These are phyloP conservation scores for Trachelus troglodyta DNA, from an alignment of 2,888 invertebrate genomes.

Conservation along the genomic window DNA sequence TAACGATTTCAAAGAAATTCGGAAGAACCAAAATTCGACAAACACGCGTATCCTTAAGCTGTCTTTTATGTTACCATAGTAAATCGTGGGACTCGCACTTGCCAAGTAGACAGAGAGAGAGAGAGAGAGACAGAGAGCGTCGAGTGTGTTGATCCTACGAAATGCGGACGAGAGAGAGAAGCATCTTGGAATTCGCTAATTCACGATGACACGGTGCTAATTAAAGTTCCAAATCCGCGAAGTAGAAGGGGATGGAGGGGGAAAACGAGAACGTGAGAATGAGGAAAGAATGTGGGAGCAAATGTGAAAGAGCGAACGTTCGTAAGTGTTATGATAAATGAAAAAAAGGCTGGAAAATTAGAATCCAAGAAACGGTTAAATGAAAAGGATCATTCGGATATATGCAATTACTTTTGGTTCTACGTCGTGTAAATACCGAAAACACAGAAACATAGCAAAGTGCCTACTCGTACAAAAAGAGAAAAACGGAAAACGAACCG, in stretches of 20 bases:
- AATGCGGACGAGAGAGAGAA: constrained; percentile 3
- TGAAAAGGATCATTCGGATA: constrained; percentile 22
- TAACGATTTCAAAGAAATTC: constrained; percentile 17
- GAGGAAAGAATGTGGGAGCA: constrained; percentile 7
- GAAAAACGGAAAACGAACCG: constrained; percentile 24
- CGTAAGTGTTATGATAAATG: too few species aligned
- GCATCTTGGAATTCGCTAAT: constrained; percentile 17
- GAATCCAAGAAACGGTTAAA: constrained; percentile 21
- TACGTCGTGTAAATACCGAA: constrained; percentile 23
- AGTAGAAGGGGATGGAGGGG: constrained; percentile 11
- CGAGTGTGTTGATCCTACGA: too few species aligned
- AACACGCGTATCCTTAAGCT: too few species aligned
- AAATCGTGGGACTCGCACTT: too few species aligned
- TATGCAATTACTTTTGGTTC: constrained; percentile 26
- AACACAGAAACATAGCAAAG: constrained; percentile 58
- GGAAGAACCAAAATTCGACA: too few species aligned
- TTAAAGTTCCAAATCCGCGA: constrained; percentile 51
- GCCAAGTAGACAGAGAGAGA: too few species aligned
- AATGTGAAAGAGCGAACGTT: constrained; percentile 1
- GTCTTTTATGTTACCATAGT: too few species aligned
- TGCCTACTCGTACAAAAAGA: constrained; percentile 56
- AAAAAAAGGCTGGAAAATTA: too few species aligned
- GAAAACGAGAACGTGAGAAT: background rate
- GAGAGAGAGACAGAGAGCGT: background rate
- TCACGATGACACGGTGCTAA: constrained; percentile 58